A percentile compares a stretch with the other conserved stretches of the same genome.
phyloP scores from a whole-genome alignment of 2,888 invertebrate species.

The Orchesella flavescens region DNA sequence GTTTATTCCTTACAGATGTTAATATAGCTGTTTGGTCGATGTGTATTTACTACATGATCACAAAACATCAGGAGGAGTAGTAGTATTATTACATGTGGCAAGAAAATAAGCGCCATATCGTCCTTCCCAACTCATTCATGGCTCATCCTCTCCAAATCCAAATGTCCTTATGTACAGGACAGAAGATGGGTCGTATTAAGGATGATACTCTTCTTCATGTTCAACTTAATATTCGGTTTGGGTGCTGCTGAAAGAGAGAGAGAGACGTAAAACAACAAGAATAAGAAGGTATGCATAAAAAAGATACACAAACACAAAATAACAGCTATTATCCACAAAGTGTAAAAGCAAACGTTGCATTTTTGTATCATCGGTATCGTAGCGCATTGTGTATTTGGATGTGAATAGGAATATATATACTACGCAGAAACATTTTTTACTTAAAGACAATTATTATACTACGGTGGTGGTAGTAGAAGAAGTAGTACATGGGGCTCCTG shows the following conservation, averaged over 20 bases:
- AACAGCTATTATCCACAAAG: background rate
- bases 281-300: background rate
- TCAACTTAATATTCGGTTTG: background rate
- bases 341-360: background rate
- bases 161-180: background rate
- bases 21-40: no score
- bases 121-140: slow-evolving; percentile 21
- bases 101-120: slow-evolving; percentile 49
- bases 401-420: background rate
- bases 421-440: slow-evolving; percentile 8
- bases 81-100: slow-evolving; percentile 36
- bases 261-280: no score
- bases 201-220: background rate
- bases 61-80: background rate
- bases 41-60: background rate
- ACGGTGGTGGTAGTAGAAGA: no score
- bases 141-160: background rate
- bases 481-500: no score
- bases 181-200: background rate
- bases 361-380: no score
- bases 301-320: background rate
- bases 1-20: slow-evolving; percentile 20
- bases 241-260: background rate
- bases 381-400: no score
- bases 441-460: background rate